Conservation (phyloP, 2,888 invertebrate genomes). For the Eupithecia insigniata region DNA sequence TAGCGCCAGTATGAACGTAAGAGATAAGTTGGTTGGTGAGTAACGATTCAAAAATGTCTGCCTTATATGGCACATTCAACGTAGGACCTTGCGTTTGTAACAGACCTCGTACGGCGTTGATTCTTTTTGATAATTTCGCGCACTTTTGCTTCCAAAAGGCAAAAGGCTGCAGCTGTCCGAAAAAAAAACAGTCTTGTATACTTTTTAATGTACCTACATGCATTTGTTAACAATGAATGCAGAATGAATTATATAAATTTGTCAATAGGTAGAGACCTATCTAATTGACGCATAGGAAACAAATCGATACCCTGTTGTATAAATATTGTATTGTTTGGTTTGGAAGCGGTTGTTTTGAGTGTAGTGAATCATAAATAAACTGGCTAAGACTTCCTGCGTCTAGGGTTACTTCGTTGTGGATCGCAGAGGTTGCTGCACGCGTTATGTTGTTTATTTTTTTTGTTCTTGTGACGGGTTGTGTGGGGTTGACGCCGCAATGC, state of each 20-base stretch:
- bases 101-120: not conserved
- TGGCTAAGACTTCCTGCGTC: conserved; percentile 64
- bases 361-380: conserved; percentile 65
- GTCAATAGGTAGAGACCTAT: not conserved
- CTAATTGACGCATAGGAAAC: conserved; percentile 46
- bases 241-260: no score
- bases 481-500: conserved; percentile 73
- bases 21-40: not conserved
- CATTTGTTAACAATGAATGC: no score
- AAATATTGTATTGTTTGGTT: conserved; percentile 71
- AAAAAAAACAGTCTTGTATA: not conserved
- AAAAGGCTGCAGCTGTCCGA: not conserved
- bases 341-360: conserved; percentile 54
- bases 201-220: not conserved
- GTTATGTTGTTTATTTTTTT: conserved; percentile 56
- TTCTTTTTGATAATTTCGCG: not conserved
- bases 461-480: conserved; percentile 56
- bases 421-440: conserved; percentile 58
- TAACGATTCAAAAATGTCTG: not conserved
- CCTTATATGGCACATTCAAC: not conserved
- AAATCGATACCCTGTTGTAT: conserved; percentile 57
- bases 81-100: not conserved
- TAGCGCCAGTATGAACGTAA: not conserved
- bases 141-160: not conserved
- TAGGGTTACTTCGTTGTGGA: conserved; percentile 59